phyloP scores from a whole-genome alignment of 2,888 invertebrate species.

The Craniophora ligustri region DNA sequence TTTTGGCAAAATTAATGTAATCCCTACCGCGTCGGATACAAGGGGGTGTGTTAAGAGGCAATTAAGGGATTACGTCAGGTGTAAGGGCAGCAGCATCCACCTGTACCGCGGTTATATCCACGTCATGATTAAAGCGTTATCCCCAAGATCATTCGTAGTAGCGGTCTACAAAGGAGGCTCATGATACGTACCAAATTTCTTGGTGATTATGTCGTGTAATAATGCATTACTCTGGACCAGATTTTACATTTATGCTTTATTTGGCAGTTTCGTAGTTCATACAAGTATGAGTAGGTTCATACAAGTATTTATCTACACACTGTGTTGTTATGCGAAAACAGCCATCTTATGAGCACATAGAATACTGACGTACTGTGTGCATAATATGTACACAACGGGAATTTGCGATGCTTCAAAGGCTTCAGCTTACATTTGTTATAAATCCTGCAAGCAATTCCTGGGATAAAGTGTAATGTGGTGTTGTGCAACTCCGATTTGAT shows the following conservation, averaged over 20 bases:
- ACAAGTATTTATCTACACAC: no score
- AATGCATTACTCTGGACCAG: neutral
- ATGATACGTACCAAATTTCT: neutral
- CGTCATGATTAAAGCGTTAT: slow-evolving; percentile 33
- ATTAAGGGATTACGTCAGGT: slow-evolving; percentile 39
- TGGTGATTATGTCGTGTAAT: neutral
- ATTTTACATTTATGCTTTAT: neutral
- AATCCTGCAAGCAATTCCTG: neutral
- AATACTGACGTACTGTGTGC: neutral
- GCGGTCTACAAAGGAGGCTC: slow-evolving; percentile 4
- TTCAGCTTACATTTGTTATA: neutral
- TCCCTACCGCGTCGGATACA: slow-evolving; percentile 11
- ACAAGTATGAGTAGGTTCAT: no score
- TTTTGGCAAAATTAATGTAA: slow-evolving; percentile 2
- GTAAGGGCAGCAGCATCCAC: slow-evolving; percentile 30
- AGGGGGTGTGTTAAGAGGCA: slow-evolving; percentile 29
- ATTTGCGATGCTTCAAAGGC: neutral
- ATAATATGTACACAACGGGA: neutral
- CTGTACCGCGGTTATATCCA: slow-evolving; percentile 21
- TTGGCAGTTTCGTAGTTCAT: no score
- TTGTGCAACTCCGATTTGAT: neutral
- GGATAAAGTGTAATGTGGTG: neutral
- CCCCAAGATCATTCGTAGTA: slow-evolving; percentile 25
- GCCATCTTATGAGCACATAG: no score
- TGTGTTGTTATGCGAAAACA: no score